Evolutionary conservation across 2,113 vertebrate species (phyloP).

Genomic region (Irena cyanogastra): DNA sequence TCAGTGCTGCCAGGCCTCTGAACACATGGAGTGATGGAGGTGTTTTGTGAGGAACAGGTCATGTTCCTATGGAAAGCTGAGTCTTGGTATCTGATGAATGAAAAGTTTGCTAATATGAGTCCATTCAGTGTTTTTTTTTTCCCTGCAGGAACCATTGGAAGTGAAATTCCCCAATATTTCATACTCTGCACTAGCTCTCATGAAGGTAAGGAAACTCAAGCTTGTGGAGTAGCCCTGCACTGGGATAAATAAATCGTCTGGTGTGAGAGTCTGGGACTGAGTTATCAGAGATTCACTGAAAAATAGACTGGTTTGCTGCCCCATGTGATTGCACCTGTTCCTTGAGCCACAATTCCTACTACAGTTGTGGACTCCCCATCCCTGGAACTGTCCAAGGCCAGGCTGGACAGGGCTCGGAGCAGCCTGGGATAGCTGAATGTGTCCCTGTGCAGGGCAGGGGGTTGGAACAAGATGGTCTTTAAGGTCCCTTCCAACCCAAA

Average conservation of each 20-base stretch:
- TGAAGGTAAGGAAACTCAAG: slow-evolving; percentile 81
- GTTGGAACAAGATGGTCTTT: neutral
- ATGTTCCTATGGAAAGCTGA: neutral
- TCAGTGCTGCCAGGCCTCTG: neutral
- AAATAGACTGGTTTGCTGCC: neutral
- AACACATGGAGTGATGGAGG: fast-evolving
- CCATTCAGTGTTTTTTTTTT: neutral
- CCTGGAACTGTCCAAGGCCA: neutral
- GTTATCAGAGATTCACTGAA: neutral
- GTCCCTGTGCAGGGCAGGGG: neutral
- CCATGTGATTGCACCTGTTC: neutral
- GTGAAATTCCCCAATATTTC: slow-evolving; percentile 86
- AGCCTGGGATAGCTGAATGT: neutral
- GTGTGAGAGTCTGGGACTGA: neutral
- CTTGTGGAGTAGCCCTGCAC: neutral
- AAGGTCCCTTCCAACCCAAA: neutral
- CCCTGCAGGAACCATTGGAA: slow-evolving; percentile 84
- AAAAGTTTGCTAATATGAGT: neutral
- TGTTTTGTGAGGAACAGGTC: neutral
- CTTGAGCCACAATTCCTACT: neutral
- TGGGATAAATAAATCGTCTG: neutral
- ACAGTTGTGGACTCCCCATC: fast-evolving
- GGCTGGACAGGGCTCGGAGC: fast-evolving
- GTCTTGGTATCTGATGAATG: neutral
- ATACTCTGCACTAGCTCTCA: slow-evolving; percentile 80